Conservation (phyloP, 2,797 vertebrate genomes). For the Alcedo quadribrachys region DNA sequence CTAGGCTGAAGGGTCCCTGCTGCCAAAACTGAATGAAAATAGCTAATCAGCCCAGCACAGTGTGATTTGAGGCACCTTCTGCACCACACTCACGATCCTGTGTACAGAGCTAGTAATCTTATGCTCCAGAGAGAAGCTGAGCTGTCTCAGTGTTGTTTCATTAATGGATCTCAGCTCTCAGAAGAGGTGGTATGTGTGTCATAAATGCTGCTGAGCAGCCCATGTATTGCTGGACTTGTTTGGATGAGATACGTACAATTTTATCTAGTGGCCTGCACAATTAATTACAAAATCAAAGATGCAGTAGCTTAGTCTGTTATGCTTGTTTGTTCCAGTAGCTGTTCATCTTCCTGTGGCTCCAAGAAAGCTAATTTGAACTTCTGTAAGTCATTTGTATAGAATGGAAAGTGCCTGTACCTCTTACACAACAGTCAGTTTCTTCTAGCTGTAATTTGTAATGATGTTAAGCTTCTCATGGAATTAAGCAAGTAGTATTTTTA, state of each 20-base stretch:
- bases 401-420: rapidly evolving
- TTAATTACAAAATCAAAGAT: neutral
- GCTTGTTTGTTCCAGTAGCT: neutral
- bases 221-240: rapidly evolving
- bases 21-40: neutral
- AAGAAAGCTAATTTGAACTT: neutral
- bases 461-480: neutral
- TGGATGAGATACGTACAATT: rapidly evolving
- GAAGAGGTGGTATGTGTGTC: rapidly evolving
- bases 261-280: neutral
- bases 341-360: neutral
- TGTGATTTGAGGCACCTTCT: neutral
- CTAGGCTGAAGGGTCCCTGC: neutral
- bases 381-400: neutral
- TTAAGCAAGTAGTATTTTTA: neutral
- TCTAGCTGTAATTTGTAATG: neutral
- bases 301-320: neutral
- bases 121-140: neutral
- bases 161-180: neutral
- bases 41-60: neutral
- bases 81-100: rapidly evolving
- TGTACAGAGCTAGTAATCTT: neutral
- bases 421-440: neutral
- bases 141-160: neutral
- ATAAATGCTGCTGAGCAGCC: neutral